Evolutionary conservation across 1,140 invertebrate genomes (phyloP), one percentile per base, ranked within the genome.

Genomic region (Aphaenogaster ashmeadi): DNA sequence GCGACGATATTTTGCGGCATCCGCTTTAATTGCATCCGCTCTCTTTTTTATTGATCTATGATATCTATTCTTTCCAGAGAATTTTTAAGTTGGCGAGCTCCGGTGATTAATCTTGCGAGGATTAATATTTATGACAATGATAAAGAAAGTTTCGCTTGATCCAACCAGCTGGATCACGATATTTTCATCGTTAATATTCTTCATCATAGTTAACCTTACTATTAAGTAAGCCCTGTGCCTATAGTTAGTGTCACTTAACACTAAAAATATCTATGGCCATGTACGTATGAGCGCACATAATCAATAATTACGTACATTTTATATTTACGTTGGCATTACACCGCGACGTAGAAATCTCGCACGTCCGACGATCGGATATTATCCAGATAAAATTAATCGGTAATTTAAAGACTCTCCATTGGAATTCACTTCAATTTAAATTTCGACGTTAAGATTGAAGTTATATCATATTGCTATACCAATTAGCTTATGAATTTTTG

Each of bases 231-330:
- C n/a, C n/a, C 56, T 60, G 80, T 75, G 56, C 54, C 80, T 84
- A 84, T 84, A 84, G 80, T 75, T 84, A 84, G 80, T 75, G 80
- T 60, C 69, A 71, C 54, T 84, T 84, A 84, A 74, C 41, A 84
- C 80, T 84, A 84, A 84, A 84, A 84, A 84, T 84, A 84, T 47
- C 80, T 60, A 38, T 72, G 80, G 44, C 80, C 80, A 56, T 84
- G 80, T 84, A 74, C 80, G 80, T 84, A 50, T 84, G 80, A 84
- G 69, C 52, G 80, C 80, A 84, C 80, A 75, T 84, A 84, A 84
- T 84, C 80, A 74, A 84, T 84, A 84, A 84, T 84, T 84, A 75
- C 80, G n/a, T 84, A 84, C 80, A 71, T 84, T 84, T 84, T 84
- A 84, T 84, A 84, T 84, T 84, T 84, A 84, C 54, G 41, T 75